Percentiles rank a stretch among this genome's conserved stretches.
These are phyloP conservation scores for Phalloptychus januarius DNA, from an alignment of 2,797 vertebrate genomes.

Conservation along the genomic window DNA sequence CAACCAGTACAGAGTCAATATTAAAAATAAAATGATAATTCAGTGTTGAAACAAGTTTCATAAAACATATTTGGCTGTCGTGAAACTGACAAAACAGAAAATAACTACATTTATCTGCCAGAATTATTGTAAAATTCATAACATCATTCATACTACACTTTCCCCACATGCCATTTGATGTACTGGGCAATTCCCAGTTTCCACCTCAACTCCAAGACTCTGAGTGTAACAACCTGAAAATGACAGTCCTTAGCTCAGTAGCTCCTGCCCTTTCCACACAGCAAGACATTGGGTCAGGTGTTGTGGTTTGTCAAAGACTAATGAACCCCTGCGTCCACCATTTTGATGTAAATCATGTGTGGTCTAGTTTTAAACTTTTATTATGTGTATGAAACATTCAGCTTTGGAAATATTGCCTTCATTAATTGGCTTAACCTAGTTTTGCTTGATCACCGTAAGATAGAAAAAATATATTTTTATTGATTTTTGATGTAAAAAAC, in stretches of 20 bases:
- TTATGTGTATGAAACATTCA: background rate
- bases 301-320: slow-evolving; percentile 41
- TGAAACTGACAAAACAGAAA: background rate
- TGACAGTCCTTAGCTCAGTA: slow-evolving; percentile 17
- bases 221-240: slow-evolving; percentile 11
- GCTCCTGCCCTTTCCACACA: slow-evolving; percentile 20
- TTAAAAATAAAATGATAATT: background rate
- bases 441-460: background rate
- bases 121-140: background rate
- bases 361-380: slow-evolving; percentile 43
- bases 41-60: background rate
- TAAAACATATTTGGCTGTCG: background rate
- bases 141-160: background rate
- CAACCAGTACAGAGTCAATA: background rate
- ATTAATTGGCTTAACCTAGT: background rate
- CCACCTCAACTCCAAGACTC: background rate
- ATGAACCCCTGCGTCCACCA: slow-evolving; percentile 37
- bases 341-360: slow-evolving; percentile 53
- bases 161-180: background rate
- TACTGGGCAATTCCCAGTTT: slow-evolving; percentile 1
- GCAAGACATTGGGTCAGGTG: slow-evolving; percentile 36
- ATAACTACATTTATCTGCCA: background rate
- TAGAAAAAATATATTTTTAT: background rate
- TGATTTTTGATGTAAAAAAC: background rate
- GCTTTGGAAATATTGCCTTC: background rate